Evolutionary conservation across 2,888 invertebrate genomes (phyloP).

Genomic region (Drosophila picticornis): DNA sequence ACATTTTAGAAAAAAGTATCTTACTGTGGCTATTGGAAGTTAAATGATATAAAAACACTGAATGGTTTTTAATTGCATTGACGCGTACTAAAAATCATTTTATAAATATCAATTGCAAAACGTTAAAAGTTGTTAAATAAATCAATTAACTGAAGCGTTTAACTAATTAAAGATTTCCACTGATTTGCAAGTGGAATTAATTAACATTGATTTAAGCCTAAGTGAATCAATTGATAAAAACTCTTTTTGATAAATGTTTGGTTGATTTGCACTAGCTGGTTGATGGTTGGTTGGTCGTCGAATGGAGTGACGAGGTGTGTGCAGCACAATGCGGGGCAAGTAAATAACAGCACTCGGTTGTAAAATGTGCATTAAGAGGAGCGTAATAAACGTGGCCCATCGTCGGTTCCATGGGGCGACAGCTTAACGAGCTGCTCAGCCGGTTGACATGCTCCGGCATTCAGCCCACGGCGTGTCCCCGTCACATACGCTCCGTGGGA

Average conservation of each 20-base stretch:
- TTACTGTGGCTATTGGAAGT: background rate
- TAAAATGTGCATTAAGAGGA: constrained; percentile 75
- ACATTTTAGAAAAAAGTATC: background rate
- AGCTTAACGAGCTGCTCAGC: constrained; percentile 78
- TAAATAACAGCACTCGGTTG: constrained; percentile 68
- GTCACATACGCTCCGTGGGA: constrained; percentile 60
- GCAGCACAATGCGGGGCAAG: constrained; percentile 40
- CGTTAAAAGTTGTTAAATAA: constrained; percentile 22
- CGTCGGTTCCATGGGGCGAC: constrained; percentile 44
- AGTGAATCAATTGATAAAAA: constrained; percentile 6
- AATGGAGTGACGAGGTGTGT: background rate
- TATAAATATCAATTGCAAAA: constrained; percentile 12
- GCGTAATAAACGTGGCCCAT: constrained; percentile 68
- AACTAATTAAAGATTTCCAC: constrained; percentile 15
- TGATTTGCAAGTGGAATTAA: constrained; percentile 7
- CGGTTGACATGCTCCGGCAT: constrained; percentile 59
- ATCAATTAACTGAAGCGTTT: background rate
- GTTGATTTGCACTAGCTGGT: constrained; percentile 5
- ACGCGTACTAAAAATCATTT: too few relatives aligned
- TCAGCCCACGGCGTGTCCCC: constrained; percentile 29
- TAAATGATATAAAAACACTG: background rate
- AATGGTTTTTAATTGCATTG: background rate
- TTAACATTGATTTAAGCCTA: constrained; percentile 15
- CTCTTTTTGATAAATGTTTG: constrained; percentile 6
- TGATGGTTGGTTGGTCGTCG: background rate